phyloP scores from a whole-genome alignment of 2,113 vertebrate genomes.

The Indri indri region DNA sequence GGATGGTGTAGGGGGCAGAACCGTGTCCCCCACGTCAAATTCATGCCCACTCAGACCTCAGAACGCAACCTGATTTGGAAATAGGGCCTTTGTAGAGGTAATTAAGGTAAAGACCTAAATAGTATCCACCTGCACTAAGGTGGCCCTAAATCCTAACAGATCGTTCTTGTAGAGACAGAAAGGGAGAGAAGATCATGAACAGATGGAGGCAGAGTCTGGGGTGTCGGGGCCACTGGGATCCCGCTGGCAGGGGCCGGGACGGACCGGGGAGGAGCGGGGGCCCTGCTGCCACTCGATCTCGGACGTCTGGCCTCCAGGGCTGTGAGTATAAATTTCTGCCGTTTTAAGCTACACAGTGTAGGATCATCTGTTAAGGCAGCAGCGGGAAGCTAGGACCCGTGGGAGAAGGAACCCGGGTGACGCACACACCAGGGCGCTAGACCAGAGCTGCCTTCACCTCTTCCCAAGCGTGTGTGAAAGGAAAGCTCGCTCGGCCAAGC shows the following conservation, averaged over 20 bases:
- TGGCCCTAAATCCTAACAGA: too few species aligned
- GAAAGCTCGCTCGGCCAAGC: rapidly evolving
- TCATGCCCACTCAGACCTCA: not conserved
- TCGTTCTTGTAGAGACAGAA: not conserved
- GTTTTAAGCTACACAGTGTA: not conserved
- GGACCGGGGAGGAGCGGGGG: rapidly evolving
- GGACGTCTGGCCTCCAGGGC: not conserved
- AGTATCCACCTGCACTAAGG: not conserved
- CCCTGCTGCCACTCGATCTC: rapidly evolving
- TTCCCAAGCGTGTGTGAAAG: rapidly evolving
- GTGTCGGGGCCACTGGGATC: not conserved
- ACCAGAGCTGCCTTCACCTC: too few species aligned
- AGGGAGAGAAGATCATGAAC: too few species aligned
- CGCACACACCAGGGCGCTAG: not conserved
- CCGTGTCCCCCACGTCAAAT: not conserved
- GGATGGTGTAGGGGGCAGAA: not conserved
- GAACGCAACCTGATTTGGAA: not conserved
- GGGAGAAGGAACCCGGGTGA: not conserved
- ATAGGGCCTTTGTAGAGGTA: not conserved
- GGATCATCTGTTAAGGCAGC: not conserved
- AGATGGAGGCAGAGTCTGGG: too few species aligned
- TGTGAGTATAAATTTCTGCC: too few species aligned
- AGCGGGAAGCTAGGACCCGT: rapidly evolving
- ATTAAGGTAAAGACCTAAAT: not conserved
- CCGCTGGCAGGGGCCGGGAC: not conserved